phyloP scores from a whole-genome alignment of 1,140 invertebrate genomes.

The Heliconius hermathena region DNA sequence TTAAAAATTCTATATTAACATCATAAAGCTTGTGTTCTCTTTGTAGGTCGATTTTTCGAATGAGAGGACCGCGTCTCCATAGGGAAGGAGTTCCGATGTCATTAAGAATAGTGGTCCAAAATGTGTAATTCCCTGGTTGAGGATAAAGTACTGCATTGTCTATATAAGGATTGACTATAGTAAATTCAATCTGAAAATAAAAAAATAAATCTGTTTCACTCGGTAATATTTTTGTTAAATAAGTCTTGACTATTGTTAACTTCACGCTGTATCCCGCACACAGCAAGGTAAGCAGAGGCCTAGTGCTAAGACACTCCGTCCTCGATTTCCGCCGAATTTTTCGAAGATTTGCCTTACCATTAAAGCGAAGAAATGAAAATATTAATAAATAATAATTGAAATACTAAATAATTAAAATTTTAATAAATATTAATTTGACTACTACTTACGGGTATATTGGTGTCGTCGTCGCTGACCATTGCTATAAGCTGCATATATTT shows the following conservation, averaged over 20 bases:
- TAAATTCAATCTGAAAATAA: constrained; percentile 54
- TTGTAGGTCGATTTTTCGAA: background rate
- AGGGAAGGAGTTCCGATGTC: constrained; percentile 41
- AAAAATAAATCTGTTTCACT: background rate
- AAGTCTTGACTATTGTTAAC: background rate
- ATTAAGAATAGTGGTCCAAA: constrained; percentile 55
- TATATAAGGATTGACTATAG: constrained; percentile 41
- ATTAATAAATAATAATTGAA: too few species aligned
- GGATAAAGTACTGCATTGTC: constrained; percentile 29
- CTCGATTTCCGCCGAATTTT: too few species aligned
- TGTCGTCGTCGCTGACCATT: constrained; percentile 38
- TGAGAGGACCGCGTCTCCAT: constrained; percentile 47
- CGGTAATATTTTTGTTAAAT: too few species aligned
- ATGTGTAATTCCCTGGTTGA: constrained; percentile 43
- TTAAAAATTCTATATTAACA: constrained; percentile 37
- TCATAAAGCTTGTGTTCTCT: constrained; percentile 43
- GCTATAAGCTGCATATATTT: constrained; percentile 36
- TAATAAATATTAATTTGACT: too few species aligned
- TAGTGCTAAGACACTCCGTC: too few species aligned
- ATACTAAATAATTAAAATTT: too few species aligned
- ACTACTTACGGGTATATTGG: constrained; percentile 2
- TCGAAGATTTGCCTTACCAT: too few species aligned
- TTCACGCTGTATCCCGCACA: background rate
- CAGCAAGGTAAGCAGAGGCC: too few species aligned
- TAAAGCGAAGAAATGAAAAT: too few species aligned